A percentile compares a stretch with the other conserved stretches of the same genome.
Conservation (phyloP, 2,113 vertebrate genomes). For the Mugil cephalus region DNA sequence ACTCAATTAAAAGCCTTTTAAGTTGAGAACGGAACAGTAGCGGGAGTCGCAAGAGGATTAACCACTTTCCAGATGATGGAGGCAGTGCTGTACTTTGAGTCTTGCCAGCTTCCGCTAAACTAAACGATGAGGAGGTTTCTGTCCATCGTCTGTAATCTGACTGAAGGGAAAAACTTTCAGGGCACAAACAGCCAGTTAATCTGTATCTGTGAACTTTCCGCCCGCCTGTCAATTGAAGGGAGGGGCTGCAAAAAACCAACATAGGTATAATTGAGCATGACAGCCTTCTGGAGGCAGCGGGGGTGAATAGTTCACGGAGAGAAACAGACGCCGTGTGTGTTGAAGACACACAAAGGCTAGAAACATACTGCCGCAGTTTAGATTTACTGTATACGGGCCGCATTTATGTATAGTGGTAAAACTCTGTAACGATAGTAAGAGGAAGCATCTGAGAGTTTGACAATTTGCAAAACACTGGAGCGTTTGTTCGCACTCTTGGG, state of each 20-base stretch:
- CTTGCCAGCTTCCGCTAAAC: not conserved
- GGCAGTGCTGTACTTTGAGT: constrained; percentile 16
- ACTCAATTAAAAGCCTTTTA: not conserved
- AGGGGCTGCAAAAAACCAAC: constrained; percentile 60
- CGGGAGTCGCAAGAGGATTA: not conserved
- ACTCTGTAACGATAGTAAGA: constrained; percentile 37
- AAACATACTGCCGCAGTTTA: constrained; percentile 9
- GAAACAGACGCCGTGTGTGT: constrained; percentile 17
- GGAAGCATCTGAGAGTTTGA: constrained; percentile 50
- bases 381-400: constrained; percentile 31
- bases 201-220: constrained; percentile 72
- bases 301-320: constrained; percentile 78
- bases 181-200: constrained; percentile 59
- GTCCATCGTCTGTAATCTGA: constrained; percentile 54
- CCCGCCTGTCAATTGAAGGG: constrained; percentile 72
- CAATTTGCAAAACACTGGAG: constrained; percentile 53
- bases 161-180: constrained; percentile 51
- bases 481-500: constrained; percentile 54
- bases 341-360: constrained; percentile 14
- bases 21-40: constrained; percentile 1
- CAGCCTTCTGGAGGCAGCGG: constrained; percentile 61
- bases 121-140: constrained; percentile 8
- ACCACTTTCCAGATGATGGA: constrained; percentile 7
- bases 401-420: constrained; percentile 42
- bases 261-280: constrained; percentile 69